Evolutionary conservation across 2,113 vertebrate genomes (phyloP).

Genomic region (Pyxicephalus adspersus): DNA sequence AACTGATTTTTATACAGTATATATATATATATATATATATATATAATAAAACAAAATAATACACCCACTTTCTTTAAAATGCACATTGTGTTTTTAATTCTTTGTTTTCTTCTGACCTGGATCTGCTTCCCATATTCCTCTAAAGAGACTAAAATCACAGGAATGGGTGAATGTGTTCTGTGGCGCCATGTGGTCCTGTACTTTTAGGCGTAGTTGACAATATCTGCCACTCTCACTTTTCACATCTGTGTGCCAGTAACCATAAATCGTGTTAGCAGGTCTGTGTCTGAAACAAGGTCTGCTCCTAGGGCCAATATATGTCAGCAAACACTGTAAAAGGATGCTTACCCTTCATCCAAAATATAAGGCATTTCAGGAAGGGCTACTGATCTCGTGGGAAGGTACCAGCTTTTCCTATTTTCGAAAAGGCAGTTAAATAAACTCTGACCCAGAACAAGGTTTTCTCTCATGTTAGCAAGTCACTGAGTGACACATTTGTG

Average conservation of each 20-base stretch:
- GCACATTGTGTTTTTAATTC: too few relatives aligned
- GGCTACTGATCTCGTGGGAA: constrained; percentile 37
- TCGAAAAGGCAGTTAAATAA: constrained; percentile 46
- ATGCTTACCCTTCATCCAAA: constrained; percentile 15
- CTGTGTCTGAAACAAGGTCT: constrained; percentile 1
- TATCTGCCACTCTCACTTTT: constrained; percentile 5
- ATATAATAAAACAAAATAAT: too few relatives aligned
- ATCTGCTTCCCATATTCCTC: neutral
- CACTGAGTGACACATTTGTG: constrained; percentile 18
- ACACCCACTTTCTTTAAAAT: too few relatives aligned
- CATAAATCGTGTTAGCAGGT: constrained; percentile 41
- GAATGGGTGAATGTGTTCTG: constrained; percentile 13
- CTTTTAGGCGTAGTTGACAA: too few relatives aligned
- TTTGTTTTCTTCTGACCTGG: neutral
- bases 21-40: neutral
- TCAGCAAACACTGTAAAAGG: constrained; percentile 27
- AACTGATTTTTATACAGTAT: too few relatives aligned
- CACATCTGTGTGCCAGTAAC: constrained; percentile 40
- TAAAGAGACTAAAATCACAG: neutral
- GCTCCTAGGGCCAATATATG: constrained; percentile 18
- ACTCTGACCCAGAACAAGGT: constrained; percentile 44
- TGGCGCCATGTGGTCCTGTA: constrained; percentile 7
- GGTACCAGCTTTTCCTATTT: constrained; percentile 24
- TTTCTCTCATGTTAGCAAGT: constrained; percentile 49
- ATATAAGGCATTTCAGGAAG: constrained; percentile 33